Base-by-base conservation (phyloP, 2,797 vertebrate species). In the Pseudomugil tenellus region DNA sequence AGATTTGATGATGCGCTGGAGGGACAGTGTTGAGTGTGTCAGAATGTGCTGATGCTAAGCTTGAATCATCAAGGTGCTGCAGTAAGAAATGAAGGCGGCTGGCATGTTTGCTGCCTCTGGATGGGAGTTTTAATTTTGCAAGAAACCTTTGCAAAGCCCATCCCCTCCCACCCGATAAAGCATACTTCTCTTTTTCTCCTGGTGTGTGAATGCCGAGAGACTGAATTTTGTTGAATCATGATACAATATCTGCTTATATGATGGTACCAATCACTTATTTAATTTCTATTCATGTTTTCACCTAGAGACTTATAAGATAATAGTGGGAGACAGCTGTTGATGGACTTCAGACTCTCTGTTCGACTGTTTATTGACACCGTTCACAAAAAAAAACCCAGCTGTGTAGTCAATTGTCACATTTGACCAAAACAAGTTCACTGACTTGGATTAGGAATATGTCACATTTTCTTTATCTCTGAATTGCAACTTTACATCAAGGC, bases 31-130 rank as follows among this genome's bases (percentile, higher is more conserved):
- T 2, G 63, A 76, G 73, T 54, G 70, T 23, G 11, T 62, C 54
- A 9, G 69, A 88, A 81, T 79, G 76, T 77, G 84, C 76, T 70
- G 84, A 89, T 11, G 67, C 73, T 66, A 32, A 1, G 39, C 32
- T 49, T 48, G 10, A 60, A 6, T 55, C 63, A 10, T 34, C 58
- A 75, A 81, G 75, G 68, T 77, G 71, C 62, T 29, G 73, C 52
- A 29, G 39, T 62, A 41, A 29, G 53, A 66, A 62, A 76, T 64
- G 62, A 67, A 68, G 63, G 52, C 43, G 48, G 64, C 13, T 16
- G 55, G 37, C 55, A 43, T 34, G 63, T 74, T 74, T 2, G 39
- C 7, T 0, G 69, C 83, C 76, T 74, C 34, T 12, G 66, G 82
- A 52, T 46, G 14, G 49, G 60, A 59, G 58, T 56, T 12, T 58